Evolutionary conservation across 1,140 invertebrate species (phyloP), one percentile per base, ranked within the genome.

Genomic region (Pachypeltis micranthus): DNA sequence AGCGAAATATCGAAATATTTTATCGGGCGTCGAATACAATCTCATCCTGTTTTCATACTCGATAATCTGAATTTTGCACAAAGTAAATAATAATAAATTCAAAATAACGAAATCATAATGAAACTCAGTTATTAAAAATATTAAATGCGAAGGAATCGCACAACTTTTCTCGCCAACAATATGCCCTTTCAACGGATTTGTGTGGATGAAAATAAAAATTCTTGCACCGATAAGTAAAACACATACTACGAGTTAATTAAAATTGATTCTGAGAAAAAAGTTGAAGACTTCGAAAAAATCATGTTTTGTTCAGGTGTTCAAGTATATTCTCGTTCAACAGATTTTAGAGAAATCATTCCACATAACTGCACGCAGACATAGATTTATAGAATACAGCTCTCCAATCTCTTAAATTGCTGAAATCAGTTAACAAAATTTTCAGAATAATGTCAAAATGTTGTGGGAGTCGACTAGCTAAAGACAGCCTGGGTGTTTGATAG

Each of bases 1-100:
- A n/a, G 96, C 95, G 85, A 99, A 99, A 78, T 98, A 98, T 58
- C 96, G 86, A 80, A 99, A 99, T 74, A 98, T 94, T 82, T 98
- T 99, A 77, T 98, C 96, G 55, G 96, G 95, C 29, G 93, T 96
- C 14, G 94, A 98, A 80, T 90, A 98, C 65, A 89, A 80, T 70
- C 95, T 79, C 77, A 98, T 90, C 70, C 95, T 82, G 78, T 98
- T 98, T 79, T 98, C 96, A 83, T 98, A 98, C 74, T 97, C 93
- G 74, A 96, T 96, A 72, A 98, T 96, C 90, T 97, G 74, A 31
- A 59, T 59, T 59, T 31, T 31, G 44, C 59, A 63, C 65, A 59
- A 24, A 56, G 62, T 64, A 62, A 60, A 62, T 55, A 67, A 67
- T 34, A 64, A 61, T 62, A 69, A 57, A 66, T 64, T 47, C 66